Evolutionary conservation across 2,113 vertebrate genomes (phyloP), one percentile per base, ranked within the genome.

Genomic region (Anser cygnoides): DNA sequence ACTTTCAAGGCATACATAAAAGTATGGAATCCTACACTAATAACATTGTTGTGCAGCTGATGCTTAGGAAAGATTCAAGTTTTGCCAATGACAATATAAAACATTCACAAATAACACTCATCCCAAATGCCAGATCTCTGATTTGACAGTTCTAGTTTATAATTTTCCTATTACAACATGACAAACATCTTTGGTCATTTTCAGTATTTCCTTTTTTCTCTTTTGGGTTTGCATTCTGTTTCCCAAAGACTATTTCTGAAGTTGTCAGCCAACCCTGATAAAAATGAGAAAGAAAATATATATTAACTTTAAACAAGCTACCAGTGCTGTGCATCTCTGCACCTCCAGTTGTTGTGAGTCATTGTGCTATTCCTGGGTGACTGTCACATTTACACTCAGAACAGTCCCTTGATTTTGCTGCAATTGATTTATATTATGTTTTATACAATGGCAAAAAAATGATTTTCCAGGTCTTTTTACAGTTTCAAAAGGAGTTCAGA

Each of bases 261-360:
- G 85, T 66, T 79, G 58, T 95, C 92, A 96, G 71, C 66, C 84
- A 95, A 91, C 50, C 73, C 75, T 96, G 92, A 94, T 86, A 82
- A 96, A 90, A 96, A 91, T 87, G 79, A 79, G 37, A 85, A 73
- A 90, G 71, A 92, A 90, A 87, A 75, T 68, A 43, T 77, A 93
- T 77, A 93, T 86, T 95, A 95, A 93, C 79, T 97, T 97, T 95
- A 95, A 95, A 88, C 49, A 92, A 86, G 20, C 41, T 83, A 54
- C 31, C 15, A 61, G 33, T 29, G 43, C 13, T 57, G 41, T 75
- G 62, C 6, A 37, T 90, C 84, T 96, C 86, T 96, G 89, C 84
- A 93, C 81, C 84, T 80, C 29, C 87, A 80, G 49, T 62, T 73
- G 17, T 67, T 4, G 2, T 94, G 96, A 96, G 76, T 97, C 95